A percentile compares a stretch with the other conserved stretches of the same genome.
Conservation (phyloP, 2,797 vertebrate species). For the Sebastes ruberrimus region DNA sequence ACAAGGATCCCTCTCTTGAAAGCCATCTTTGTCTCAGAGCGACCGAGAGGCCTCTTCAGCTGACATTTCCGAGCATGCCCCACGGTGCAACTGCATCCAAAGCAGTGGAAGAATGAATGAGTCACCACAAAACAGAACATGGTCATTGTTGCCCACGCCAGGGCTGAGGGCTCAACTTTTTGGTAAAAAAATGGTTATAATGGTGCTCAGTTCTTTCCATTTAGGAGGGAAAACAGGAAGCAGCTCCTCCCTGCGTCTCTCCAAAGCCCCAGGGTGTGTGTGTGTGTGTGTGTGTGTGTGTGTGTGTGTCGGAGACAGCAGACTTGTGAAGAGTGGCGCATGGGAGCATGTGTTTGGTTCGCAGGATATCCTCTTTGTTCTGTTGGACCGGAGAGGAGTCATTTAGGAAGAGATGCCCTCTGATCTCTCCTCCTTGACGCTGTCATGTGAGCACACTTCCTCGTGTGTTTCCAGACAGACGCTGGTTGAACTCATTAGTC, state of each 20-base stretch:
- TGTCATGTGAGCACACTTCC: constrained; percentile 41
- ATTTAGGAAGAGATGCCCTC: constrained; percentile 17
- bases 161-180: constrained; percentile 29
- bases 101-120: constrained; percentile 67
- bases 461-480: constrained; percentile 45
- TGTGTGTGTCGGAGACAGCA: constrained; percentile 35
- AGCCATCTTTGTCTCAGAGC: background rate
- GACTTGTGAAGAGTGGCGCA: constrained; percentile 23
- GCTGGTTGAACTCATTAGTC: constrained; percentile 21
- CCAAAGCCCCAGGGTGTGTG: constrained; percentile 45
- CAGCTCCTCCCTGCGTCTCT: constrained; percentile 60
- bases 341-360: constrained; percentile 44
- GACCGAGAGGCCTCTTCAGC: constrained; percentile 15
- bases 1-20: background rate
- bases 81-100: constrained; percentile 7
- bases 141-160: constrained; percentile 58
- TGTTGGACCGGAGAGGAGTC: constrained; percentile 33
- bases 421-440: constrained; percentile 28
- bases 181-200: constrained; percentile 22
- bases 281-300: constrained; percentile 44
- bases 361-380: constrained; percentile 70
- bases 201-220: constrained; percentile 65
- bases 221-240: constrained; percentile 79
- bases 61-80: constrained; percentile 59
- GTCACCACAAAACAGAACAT: constrained; percentile 62